These are phyloP conservation scores for Hermatobates lingyangjiaoensis DNA, from an alignment of 1,140 invertebrate species.

Conservation along the genomic window DNA sequence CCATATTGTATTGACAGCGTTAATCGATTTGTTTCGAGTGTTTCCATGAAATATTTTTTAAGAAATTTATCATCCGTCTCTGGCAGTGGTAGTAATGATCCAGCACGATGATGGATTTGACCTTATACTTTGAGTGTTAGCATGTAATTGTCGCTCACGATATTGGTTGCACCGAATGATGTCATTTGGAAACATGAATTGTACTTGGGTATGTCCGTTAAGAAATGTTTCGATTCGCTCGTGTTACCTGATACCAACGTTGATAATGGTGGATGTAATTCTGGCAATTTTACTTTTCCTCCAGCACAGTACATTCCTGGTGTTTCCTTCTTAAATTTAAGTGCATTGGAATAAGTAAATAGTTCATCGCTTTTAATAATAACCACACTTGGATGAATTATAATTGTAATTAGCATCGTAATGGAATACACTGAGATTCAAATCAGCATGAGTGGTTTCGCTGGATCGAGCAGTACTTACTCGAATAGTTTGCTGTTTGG, in stretches of 20 bases:
- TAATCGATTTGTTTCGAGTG: constrained; percentile 23
- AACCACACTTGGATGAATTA: constrained; percentile 12
- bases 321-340: constrained; percentile 6
- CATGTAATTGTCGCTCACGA: neutral
- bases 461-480: too few relatives aligned
- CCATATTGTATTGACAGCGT: constrained; percentile 21
- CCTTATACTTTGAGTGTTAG: too few relatives aligned
- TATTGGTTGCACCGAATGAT: constrained; percentile 10
- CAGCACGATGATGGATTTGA: constrained; percentile 17
- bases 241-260: neutral
- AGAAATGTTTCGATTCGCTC: neutral
- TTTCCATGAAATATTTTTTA: constrained; percentile 26
- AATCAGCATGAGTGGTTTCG: too few relatives aligned
- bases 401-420: too few relatives aligned
- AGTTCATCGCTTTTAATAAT: constrained; percentile 7
- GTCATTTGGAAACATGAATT: too few relatives aligned
- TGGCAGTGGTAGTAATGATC: constrained; percentile 18
- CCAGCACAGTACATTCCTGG: constrained; percentile 5
- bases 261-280: too few relatives aligned
- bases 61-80: constrained; percentile 15
- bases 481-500: too few relatives aligned
- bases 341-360: constrained; percentile 5
- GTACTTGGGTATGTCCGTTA: constrained; percentile 8
- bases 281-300: too few relatives aligned
- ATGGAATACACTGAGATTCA: too few relatives aligned